phyloP scores from a whole-genome alignment of 2,113 vertebrate genomes.

The Dipodomys merriami region DNA sequence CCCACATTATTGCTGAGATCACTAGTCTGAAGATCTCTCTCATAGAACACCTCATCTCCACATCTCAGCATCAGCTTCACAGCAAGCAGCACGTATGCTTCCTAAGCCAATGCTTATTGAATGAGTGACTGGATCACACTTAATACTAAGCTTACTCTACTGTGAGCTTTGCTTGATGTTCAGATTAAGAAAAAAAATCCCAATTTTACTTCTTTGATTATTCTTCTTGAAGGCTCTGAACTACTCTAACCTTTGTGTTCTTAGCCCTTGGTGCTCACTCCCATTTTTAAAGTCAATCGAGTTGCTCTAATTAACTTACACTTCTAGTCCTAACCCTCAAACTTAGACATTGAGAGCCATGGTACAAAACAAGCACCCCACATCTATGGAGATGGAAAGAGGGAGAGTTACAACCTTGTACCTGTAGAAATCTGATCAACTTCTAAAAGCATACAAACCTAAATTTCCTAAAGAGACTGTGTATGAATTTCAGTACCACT shows the following conservation, averaged over 20 bases:
- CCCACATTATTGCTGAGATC: not conserved
- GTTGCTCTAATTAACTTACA: constrained; percentile 66
- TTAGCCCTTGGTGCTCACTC: constrained; percentile 27
- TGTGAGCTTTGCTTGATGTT: constrained; percentile 17
- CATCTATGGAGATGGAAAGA: not conserved
- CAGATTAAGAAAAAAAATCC: constrained; percentile 16
- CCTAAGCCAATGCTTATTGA: not conserved
- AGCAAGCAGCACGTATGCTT: constrained; percentile 12
- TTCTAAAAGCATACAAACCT: constrained; percentile 55
- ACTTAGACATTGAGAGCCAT: constrained; percentile 35
- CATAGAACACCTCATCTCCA: not conserved
- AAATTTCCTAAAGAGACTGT: constrained; percentile 57
- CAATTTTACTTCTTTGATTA: constrained; percentile 21
- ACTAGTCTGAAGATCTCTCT: not conserved
- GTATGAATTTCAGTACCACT: constrained; percentile 36
- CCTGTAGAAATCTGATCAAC: constrained; percentile 57
- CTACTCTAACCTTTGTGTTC: constrained; percentile 37
- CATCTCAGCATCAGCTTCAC: not conserved
- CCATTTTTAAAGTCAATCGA: constrained; percentile 63
- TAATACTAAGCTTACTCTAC: constrained; percentile 15
- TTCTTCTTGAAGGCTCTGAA: constrained; percentile 45
- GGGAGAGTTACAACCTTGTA: constrained; percentile 11
- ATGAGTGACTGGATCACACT: not conserved
- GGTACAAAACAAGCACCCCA: constrained; percentile 38
- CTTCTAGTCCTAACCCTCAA: constrained; percentile 54